phyloP scores from a whole-genome alignment of 2,888 invertebrate species.

The Ethmia dodecea region DNA sequence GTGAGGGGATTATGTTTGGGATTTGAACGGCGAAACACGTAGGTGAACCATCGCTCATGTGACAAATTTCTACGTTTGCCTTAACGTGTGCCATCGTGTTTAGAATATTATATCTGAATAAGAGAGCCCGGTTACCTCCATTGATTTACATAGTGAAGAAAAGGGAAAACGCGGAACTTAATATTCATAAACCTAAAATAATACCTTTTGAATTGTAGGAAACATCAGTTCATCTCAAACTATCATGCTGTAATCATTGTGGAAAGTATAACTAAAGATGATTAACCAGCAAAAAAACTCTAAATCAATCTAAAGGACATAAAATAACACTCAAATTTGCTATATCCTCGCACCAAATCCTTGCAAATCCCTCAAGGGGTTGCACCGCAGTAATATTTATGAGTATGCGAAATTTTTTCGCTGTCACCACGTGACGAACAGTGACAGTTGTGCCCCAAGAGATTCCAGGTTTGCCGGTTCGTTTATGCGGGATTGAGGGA shows the following conservation, averaged over 20 bases:
- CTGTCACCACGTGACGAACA: slow-evolving; percentile 30
- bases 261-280: not conserved
- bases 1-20: slow-evolving; percentile 70
- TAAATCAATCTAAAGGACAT: slow-evolving; percentile 3
- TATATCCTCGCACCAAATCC: slow-evolving; percentile 9
- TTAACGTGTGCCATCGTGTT: slow-evolving; percentile 72
- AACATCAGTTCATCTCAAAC: not conserved
- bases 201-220: too few species aligned
- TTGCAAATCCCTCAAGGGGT: slow-evolving; percentile 6
- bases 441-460: slow-evolving; percentile 50
- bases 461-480: slow-evolving; percentile 60
- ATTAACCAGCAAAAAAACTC: too few species aligned
- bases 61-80: slow-evolving; percentile 78
- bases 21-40: slow-evolving; percentile 73
- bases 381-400: slow-evolving; percentile 12
- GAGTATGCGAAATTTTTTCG: slow-evolving; percentile 32
- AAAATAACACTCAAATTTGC: slow-evolving; percentile 5
- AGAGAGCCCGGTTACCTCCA: slow-evolving; percentile 50
- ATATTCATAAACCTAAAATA: too few species aligned
- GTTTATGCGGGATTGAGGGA: slow-evolving; percentile 63
- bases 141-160: slow-evolving; percentile 65
- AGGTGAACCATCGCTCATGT: slow-evolving; percentile 77
- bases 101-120: slow-evolving; percentile 63
- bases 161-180: slow-evolving; percentile 18
- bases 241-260: not conserved